A percentile compares a stretch with the other conserved stretches of the same genome.
Evolutionary conservation across 2,797 vertebrate species (phyloP).

Genomic region (Spizella passerina): DNA sequence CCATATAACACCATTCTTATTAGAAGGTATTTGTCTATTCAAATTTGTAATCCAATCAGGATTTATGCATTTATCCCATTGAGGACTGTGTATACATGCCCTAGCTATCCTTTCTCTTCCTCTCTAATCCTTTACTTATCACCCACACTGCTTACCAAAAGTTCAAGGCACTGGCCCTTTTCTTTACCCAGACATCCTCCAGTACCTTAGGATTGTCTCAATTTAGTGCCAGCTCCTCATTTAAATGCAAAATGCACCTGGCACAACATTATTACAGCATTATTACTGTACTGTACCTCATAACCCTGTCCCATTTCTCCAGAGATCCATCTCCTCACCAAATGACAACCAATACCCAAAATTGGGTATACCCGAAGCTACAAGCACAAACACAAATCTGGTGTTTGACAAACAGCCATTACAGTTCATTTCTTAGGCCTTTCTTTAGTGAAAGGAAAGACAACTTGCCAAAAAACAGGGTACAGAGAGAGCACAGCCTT

Average conservation of each 20-base stretch:
- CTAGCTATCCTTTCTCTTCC: not conserved
- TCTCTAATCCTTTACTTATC: not conserved
- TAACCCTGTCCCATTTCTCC: not conserved
- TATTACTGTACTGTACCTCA: not conserved
- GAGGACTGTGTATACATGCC: not conserved
- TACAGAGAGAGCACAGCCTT: not conserved
- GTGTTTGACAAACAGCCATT: not conserved
- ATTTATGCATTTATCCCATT: not conserved
- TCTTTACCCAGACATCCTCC: not conserved
- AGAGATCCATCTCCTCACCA: not conserved
- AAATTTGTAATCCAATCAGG: not conserved
- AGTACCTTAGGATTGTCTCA: not conserved
- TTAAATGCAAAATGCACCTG: not conserved
- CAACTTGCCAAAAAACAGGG: not conserved
- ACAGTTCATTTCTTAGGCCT: not conserved
- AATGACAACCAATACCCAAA: not conserved
- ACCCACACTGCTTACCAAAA: not conserved
- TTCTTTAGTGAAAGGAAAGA: not conserved
- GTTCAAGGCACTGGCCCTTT: not conserved
- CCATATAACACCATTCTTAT: not conserved
- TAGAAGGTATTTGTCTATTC: not conserved
- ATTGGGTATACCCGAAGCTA: not conserved
- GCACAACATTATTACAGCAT: not conserved
- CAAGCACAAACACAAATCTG: not conserved
- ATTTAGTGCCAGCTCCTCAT: not conserved